Evolutionary conservation across 1,140 invertebrate genomes (phyloP).

Genomic region (Danaus melanippus): DNA sequence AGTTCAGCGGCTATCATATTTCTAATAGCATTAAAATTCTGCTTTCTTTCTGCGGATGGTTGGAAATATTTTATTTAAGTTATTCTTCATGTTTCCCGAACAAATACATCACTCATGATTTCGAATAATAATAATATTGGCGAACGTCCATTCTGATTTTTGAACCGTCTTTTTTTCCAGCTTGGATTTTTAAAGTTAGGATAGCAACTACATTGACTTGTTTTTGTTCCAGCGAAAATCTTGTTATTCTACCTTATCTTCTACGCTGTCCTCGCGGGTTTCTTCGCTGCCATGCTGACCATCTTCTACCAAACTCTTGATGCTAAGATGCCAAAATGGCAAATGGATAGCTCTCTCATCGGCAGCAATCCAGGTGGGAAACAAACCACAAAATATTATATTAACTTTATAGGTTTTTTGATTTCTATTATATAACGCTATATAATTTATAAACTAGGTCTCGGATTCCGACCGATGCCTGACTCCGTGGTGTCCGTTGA

Average conservation of each 20-base stretch:
- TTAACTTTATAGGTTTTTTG: constrained; percentile 19
- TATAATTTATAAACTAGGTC: constrained; percentile 69
- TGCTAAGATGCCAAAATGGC: constrained; percentile 87
- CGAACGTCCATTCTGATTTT: too few species aligned
- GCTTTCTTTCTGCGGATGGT: too few species aligned
- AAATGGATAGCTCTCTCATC: constrained; percentile 86
- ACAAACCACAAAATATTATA: too few species aligned
- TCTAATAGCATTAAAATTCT: too few species aligned
- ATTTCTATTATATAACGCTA: neutral
- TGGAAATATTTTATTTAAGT: too few species aligned
- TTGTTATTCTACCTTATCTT: constrained; percentile 95
- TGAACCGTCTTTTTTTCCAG: too few species aligned
- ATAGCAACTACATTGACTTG: too few species aligned
- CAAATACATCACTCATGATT: too few species aligned
- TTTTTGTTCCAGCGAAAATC: constrained; percentile 83
- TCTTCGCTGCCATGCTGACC: constrained; percentile 92
- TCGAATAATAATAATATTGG: too few species aligned
- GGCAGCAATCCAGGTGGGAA: constrained; percentile 89
- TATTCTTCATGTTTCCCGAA: too few species aligned
- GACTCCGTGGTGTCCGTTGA: constrained; percentile 88
- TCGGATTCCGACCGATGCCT: constrained; percentile 95
- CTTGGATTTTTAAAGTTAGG: too few species aligned
- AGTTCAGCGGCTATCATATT: too few species aligned
- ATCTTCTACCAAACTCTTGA: constrained; percentile 96
- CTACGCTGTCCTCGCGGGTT: constrained; percentile 88